A percentile compares a stretch with the other conserved stretches of the same genome.
Conservation (phyloP, 37 sponge, comb jelly and placozoan species). For the Diacarnus erythraeanus region DNA sequence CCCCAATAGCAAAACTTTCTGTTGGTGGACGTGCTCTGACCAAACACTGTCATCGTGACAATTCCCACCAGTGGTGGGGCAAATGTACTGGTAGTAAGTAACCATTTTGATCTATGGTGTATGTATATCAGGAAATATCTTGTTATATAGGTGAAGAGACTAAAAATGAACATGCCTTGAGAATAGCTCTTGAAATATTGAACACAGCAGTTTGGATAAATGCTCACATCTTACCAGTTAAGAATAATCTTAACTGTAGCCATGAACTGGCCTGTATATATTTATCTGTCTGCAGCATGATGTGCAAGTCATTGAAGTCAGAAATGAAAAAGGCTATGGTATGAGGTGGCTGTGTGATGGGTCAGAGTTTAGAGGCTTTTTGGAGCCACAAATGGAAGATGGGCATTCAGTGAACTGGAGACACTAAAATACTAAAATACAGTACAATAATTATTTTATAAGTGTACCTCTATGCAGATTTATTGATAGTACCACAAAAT, state of each 20-base stretch:
- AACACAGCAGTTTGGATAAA: slow-evolving; percentile 73
- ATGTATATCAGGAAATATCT: background rate
- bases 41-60: slow-evolving; percentile 80
- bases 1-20: slow-evolving; percentile 52
- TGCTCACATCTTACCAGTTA: slow-evolving; percentile 38
- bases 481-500: background rate
- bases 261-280: background rate
- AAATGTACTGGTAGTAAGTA: slow-evolving; percentile 64
- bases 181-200: slow-evolving; percentile 35
- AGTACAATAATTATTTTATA: too few relatives aligned
- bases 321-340: slow-evolving; percentile 78
- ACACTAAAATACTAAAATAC: too few relatives aligned
- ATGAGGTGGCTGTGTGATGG: slow-evolving; percentile 75
- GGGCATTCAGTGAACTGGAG: slow-evolving; percentile 56
- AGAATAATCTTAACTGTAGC: background rate
- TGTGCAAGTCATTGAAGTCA: slow-evolving; percentile 63
- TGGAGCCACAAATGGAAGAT: slow-evolving; percentile 86
- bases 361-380: slow-evolving; percentile 80
- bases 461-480: background rate
- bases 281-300: slow-evolving; percentile 54
- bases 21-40: slow-evolving; percentile 80
- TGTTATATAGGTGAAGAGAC: slow-evolving; percentile 40
- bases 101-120: background rate
- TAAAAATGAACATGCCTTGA: slow-evolving; percentile 71
- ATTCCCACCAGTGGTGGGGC: slow-evolving; percentile 77